Percentiles rank a stretch among this genome's conserved stretches.
phyloP scores from a whole-genome alignment of 2,888 invertebrate species.

The Morpho achilles region DNA sequence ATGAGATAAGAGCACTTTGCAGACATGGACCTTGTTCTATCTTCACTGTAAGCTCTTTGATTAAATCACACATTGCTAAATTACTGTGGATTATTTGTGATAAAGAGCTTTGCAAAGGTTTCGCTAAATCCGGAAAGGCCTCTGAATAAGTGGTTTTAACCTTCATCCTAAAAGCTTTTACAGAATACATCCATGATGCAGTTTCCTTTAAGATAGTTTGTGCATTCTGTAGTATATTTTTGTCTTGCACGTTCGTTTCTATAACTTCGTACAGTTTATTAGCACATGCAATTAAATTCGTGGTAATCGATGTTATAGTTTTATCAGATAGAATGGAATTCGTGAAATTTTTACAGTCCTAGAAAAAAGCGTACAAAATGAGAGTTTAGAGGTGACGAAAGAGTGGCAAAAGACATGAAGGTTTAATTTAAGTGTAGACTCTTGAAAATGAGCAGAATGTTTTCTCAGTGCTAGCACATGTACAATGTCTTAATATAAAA shows the following conservation, averaged over 20 bases:
- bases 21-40: slow-evolving; percentile 48
- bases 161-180: slow-evolving; percentile 76
- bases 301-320: slow-evolving; percentile 43
- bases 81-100: slow-evolving; percentile 83
- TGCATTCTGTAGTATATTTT: slow-evolving; percentile 37
- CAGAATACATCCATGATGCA: slow-evolving; percentile 73
- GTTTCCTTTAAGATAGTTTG: slow-evolving; percentile 59
- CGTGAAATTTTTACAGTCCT: slow-evolving; percentile 72
- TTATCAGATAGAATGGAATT: slow-evolving; percentile 59
- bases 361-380: slow-evolving; percentile 27
- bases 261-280: slow-evolving; percentile 39
- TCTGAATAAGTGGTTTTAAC: slow-evolving; percentile 76
- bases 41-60: slow-evolving; percentile 64
- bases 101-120: slow-evolving; percentile 84
- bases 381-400: no score
- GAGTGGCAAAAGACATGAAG: no score
- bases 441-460: no score
- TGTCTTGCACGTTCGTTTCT: slow-evolving; percentile 32
- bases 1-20: slow-evolving; percentile 51
- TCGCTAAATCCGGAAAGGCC: slow-evolving; percentile 88
- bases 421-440: no score
- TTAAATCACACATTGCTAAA: slow-evolving; percentile 73
- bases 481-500: no score
- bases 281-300: slow-evolving; percentile 40
- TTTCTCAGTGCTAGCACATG: no score